Percentiles rank a stretch among this genome's conserved stretches.
phyloP scores from a whole-genome alignment of 2,888 invertebrate genomes.

The Microctonus aethiopoides region DNA sequence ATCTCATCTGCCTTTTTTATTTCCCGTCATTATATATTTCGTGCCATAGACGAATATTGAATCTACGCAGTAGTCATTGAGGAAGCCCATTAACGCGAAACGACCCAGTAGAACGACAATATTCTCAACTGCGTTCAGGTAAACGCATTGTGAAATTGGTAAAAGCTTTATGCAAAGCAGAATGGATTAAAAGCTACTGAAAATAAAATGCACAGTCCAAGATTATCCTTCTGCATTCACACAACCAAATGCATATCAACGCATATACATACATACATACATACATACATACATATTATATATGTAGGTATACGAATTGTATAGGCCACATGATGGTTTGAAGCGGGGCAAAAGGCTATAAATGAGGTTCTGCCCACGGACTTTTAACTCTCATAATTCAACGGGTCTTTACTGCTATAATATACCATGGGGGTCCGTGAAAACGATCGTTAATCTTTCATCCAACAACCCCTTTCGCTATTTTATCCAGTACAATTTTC shows the following conservation, averaged over 20 bases:
- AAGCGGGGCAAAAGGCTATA: slow-evolving; percentile 9
- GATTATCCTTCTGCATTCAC: slow-evolving; percentile 49
- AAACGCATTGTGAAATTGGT: slow-evolving; percentile 24
- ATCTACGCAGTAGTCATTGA: slow-evolving; percentile 2
- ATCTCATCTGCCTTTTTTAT: neutral
- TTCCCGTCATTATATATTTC: neutral
- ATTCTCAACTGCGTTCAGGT: slow-evolving; percentile 24
- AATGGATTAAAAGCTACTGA: slow-evolving; percentile 56
- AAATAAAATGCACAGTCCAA: slow-evolving; percentile 51
- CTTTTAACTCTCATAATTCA: slow-evolving; percentile 29
- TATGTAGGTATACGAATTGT: neutral
- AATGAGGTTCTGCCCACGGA: slow-evolving; percentile 13
- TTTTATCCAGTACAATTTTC: neutral
- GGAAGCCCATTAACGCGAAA: slow-evolving; percentile 9
- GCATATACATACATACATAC: neutral
- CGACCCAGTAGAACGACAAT: slow-evolving; percentile 16
- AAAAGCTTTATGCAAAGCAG: slow-evolving; percentile 52
- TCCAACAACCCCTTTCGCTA: slow-evolving; percentile 14
- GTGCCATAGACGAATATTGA: neutral
- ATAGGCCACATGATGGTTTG: slow-evolving; percentile 2
- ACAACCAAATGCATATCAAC: neutral
- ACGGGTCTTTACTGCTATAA: slow-evolving; percentile 27
- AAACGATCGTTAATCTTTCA: slow-evolving; percentile 43
- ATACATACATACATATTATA: neutral
- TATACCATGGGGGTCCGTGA: slow-evolving; percentile 17